Evolutionary conservation across 2,797 vertebrate genomes (phyloP).

Genomic region (Thunnus albacares): DNA sequence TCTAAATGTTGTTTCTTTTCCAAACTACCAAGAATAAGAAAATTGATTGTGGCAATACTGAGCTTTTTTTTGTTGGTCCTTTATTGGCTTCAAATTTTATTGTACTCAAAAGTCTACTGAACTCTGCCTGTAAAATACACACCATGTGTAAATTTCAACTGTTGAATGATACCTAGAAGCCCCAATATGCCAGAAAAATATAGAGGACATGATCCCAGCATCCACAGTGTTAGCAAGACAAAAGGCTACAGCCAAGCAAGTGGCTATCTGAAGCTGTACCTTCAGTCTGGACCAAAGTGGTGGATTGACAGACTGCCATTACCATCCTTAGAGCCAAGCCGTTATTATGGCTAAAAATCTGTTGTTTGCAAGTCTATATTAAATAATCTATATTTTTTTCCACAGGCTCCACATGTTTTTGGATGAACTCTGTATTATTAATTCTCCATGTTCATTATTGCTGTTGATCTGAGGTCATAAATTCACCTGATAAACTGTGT

Average conservation of each 20-base stretch:
- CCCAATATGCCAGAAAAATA: too few relatives aligned
- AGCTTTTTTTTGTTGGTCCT: background rate
- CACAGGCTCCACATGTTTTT: background rate
- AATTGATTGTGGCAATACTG: too few relatives aligned
- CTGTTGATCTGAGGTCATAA: constrained; percentile 16
- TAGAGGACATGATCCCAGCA: too few relatives aligned
- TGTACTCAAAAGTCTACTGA: too few relatives aligned
- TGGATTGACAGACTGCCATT: background rate
- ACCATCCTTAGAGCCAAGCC: background rate
- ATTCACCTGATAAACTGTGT: background rate
- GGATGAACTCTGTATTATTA: constrained; percentile 8
- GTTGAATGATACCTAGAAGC: too few relatives aligned
- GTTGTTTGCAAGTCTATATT: background rate
- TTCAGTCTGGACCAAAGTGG: too few relatives aligned
- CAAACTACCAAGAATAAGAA: background rate
- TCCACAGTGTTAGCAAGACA: background rate
- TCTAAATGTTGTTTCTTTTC: background rate
- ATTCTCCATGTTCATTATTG: background rate
- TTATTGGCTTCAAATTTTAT: too few relatives aligned
- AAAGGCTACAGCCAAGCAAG: too few relatives aligned
- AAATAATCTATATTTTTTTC: background rate
- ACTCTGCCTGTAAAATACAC: background rate
- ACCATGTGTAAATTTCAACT: background rate
- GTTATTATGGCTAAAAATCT: background rate
- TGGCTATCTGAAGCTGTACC: too few relatives aligned